Evolutionary conservation across 2,888 invertebrate species (phyloP), one percentile per base, ranked within the genome.

Genomic region (Amphipyra berbera): DNA sequence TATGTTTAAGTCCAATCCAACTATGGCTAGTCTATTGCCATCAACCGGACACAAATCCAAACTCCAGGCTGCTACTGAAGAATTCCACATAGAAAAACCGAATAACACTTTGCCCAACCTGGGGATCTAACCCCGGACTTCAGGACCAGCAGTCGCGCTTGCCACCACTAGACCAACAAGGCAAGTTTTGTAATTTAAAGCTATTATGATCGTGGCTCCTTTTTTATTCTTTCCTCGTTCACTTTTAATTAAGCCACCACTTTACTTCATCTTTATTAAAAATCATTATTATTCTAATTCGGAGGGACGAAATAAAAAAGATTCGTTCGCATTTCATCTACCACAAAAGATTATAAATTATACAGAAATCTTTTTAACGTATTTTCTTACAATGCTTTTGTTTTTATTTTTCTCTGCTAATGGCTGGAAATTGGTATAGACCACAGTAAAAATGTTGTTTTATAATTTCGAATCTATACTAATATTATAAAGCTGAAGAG

Each of bases 271-370:
- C 56, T 68, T 72, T 79, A 79, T 79, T 68, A 72, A 76, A 76
- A 76, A 79, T 76, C 73, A 76, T 76, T 76, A 76, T 76, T 79
- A 79, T 79, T 76, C 65, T 68, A 76, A 68, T 76, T 59, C 47
- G 68, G 27, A 60, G 62, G 61, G 54, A 60, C 73, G 46, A 68
- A 68, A 66, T 60, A 77, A 79, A 76, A n/a, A 68, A 79, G 73
- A 66, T 76, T 68, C 65, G 33, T 69, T 66, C 45, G 42, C 59
- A 47, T 71, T 67, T 60, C 59, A 37, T 64, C 35, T 33, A 15
- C 21, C 41, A 66, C 77, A 76, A 79, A 68, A 76, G 78, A 79
- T 73, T 76, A 73, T 56, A 62, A 79, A 79, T 76, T 76, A 61
- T 50, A 66, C 47, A 55, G 15, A 59, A 61, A 63, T 65, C 49